Evolutionary conservation across 92 coral and sea anemone species (phyloP).

Genomic region (Umimayanthus chanpuru): DNA sequence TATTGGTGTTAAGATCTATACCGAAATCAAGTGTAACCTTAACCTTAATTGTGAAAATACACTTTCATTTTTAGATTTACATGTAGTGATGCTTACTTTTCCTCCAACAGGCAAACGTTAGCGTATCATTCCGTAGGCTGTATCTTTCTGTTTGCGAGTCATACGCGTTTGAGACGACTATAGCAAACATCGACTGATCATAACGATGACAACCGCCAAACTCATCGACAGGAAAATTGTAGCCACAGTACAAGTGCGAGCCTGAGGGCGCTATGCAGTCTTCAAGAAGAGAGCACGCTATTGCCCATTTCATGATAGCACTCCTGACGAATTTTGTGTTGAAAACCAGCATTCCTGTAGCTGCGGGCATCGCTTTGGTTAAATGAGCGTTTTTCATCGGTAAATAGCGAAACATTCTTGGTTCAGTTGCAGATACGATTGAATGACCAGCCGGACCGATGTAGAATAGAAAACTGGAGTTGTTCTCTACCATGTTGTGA

Average conservation of each 20-base stretch:
- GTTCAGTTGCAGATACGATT: too few relatives aligned
- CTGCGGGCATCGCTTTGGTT: conserved; percentile 12
- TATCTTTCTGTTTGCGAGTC: conserved; percentile 43
- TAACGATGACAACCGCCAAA: conserved; percentile 59
- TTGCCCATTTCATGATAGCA: conserved; percentile 53
- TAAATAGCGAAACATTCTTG: too few relatives aligned
- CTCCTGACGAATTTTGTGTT: conserved; percentile 44
- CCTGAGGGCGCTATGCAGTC: conserved; percentile 56
- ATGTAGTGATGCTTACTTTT: too few relatives aligned
- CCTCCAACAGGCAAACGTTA: conserved; percentile 28
- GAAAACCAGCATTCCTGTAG: conserved; percentile 44
- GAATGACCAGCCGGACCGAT: too few relatives aligned
- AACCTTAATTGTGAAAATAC: too few relatives aligned
- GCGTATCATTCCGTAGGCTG: conserved; percentile 10
- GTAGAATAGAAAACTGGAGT: too few relatives aligned
- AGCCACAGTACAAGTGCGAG: conserved; percentile 24
- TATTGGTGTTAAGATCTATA: too few relatives aligned
- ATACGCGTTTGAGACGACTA: conserved; percentile 44
- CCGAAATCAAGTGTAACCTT: too few relatives aligned
- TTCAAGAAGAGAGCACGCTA: conserved; percentile 43
- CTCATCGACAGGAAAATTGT: conserved; percentile 24
- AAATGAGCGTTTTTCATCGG: conserved; percentile 43
- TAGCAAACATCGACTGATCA: conserved; percentile 52
- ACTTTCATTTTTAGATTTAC: too few relatives aligned
- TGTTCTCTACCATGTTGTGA: too few relatives aligned